Evolutionary conservation across 2,113 vertebrate species (phyloP).

Genomic region (Anguilla rostrata): DNA sequence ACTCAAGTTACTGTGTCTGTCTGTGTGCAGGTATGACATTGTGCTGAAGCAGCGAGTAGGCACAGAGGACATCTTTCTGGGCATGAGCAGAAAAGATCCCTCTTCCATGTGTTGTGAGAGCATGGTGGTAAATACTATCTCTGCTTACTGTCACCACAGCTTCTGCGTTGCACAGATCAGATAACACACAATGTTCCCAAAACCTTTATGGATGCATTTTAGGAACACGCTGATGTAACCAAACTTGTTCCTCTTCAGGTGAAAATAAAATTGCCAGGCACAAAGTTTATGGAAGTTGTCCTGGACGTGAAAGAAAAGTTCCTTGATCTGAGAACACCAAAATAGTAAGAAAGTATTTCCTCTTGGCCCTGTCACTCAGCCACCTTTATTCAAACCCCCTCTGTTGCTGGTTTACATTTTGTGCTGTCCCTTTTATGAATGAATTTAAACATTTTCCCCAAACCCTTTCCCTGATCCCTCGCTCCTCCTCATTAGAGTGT

Average conservation of each 20-base stretch:
- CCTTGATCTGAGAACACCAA: slow-evolving; percentile 84
- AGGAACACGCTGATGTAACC: not conserved
- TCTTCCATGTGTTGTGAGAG: slow-evolving; percentile 91
- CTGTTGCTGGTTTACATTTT: not conserved
- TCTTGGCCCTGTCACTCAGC: not conserved
- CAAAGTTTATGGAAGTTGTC: slow-evolving; percentile 76
- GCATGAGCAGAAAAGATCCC: slow-evolving; percentile 80
- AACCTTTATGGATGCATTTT: not conserved
- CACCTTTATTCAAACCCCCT: not conserved
- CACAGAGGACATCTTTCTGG: slow-evolving; percentile 88
- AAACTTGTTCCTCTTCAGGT: slow-evolving; percentile 63
- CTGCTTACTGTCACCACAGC: not conserved
- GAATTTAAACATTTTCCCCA: not conserved
- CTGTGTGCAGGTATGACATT: slow-evolving; percentile 78
- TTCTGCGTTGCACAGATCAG: not conserved
- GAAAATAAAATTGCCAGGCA: slow-evolving; percentile 86
- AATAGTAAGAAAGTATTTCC: slow-evolving; percentile 76
- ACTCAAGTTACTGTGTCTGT: not conserved
- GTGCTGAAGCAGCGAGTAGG: slow-evolving; percentile 85
- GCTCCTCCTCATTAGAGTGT: not conserved
- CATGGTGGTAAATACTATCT: slow-evolving; percentile 74
- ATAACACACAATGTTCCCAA: not conserved
- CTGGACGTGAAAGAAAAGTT: slow-evolving; percentile 83
- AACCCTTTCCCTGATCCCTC: not conserved
- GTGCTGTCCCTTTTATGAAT: not conserved